These are phyloP conservation scores for Martes martes DNA, from an alignment of 2,113 vertebrate species.

Conservation along the genomic window DNA sequence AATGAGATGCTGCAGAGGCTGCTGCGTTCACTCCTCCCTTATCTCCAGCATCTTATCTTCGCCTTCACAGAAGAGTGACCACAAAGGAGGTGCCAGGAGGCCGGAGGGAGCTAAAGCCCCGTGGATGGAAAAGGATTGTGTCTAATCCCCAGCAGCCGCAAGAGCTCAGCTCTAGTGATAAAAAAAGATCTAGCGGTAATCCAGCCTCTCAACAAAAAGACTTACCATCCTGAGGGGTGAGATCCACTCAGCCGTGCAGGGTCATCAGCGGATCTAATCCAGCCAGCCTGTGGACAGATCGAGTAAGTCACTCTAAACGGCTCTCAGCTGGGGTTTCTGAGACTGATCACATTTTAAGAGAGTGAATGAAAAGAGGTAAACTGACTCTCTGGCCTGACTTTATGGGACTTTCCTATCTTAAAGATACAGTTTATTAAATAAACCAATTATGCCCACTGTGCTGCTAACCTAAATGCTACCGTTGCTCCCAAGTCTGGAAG, in stretches of 20 bases:
- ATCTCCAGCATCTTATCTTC: conserved; percentile 48
- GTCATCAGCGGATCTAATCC: conserved; percentile 47
- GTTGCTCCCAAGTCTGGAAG: conserved; percentile 14
- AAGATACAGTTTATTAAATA: not conserved
- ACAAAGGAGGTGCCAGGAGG: not conserved
- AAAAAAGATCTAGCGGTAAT: conserved; percentile 61
- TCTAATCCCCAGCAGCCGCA: conserved; percentile 53
- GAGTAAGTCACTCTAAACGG: not conserved
- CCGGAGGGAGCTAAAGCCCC: not conserved
- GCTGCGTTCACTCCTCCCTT: not conserved
- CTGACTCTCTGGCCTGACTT: not conserved
- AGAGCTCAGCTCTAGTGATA: conserved; percentile 54
- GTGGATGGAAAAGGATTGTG: not conserved
- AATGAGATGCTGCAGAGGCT: not conserved
- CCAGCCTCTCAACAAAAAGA: conserved; percentile 56
- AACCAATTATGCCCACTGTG: not conserved
- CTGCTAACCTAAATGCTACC: not conserved
- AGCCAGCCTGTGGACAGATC: conserved; percentile 3
- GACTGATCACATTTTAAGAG: conserved; percentile 35
- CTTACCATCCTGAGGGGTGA: conserved; percentile 33
- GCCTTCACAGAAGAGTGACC: conserved; percentile 22
- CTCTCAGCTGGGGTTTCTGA: conserved; percentile 22
- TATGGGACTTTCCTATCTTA: not conserved
- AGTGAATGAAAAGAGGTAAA: not conserved
- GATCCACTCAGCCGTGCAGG: not conserved